Evolutionary conservation across 2,888 invertebrate species (phyloP).

Genomic region (Linnaemya tessellans): DNA sequence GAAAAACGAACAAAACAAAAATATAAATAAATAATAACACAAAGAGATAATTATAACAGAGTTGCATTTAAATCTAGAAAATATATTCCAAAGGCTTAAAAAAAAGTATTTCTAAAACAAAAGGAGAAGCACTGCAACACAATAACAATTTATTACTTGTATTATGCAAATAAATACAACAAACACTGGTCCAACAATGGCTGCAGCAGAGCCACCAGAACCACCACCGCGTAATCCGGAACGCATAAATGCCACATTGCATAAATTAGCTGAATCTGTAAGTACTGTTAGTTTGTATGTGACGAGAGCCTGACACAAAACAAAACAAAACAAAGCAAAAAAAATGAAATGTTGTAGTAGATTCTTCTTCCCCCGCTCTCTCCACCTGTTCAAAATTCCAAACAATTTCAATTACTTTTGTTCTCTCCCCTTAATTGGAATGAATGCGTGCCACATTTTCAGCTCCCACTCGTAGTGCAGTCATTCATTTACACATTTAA

Average conservation of each 20-base stretch:
- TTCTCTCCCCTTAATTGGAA: not conserved
- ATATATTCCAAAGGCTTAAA: not conserved
- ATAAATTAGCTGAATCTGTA: constrained; percentile 83
- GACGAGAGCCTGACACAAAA: constrained; percentile 1
- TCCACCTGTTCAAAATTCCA: too few species aligned
- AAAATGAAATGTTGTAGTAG: constrained; percentile 55
- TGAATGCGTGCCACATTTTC: constrained; percentile 16
- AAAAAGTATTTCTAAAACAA: not conserved
- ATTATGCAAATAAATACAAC: constrained; percentile 83
- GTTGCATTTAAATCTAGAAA: constrained; percentile 42
- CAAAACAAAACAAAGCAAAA: too few species aligned
- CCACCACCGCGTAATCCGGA: constrained; percentile 84
- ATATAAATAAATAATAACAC: not conserved
- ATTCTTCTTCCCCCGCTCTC: not conserved
- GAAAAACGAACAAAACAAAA: not conserved
- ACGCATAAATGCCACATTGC: constrained; percentile 83
- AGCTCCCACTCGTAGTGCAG: constrained; percentile 10
- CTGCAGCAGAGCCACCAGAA: constrained; percentile 83
- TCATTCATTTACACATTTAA: constrained; percentile 6
- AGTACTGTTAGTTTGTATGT: constrained; percentile 75
- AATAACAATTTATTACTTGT: constrained; percentile 42
- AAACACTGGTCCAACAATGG: constrained; percentile 83
- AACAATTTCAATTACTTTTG: constrained; percentile 29
- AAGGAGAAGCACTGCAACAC: constrained; percentile 11
- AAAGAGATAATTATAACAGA: constrained; percentile 27